A percentile compares a stretch with the other conserved stretches of the same genome.
phyloP scores from a whole-genome alignment of 2,888 invertebrate genomes.

The Scaptomyza polygonia region DNA sequence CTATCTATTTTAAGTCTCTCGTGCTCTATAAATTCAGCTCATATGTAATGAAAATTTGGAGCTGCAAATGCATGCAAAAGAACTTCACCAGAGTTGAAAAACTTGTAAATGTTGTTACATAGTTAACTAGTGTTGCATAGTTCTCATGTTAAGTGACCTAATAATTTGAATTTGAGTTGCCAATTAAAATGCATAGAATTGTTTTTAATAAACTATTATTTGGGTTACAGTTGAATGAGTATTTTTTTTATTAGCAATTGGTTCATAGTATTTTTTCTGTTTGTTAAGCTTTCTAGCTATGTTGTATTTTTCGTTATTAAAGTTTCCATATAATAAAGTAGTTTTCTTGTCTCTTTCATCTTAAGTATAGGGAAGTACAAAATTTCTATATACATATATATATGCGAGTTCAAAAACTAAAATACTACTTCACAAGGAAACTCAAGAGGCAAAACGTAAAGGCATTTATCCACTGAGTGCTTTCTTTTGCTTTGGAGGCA shows the following conservation, averaged over 20 bases:
- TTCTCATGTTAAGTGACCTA: neutral
- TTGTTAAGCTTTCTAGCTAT: neutral
- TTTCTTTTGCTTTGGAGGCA: constrained; percentile 4
- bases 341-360: neutral
- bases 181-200: neutral
- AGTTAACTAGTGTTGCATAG: neutral
- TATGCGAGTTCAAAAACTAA: neutral
- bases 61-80: constrained; percentile 18
- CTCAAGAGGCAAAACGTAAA: constrained; percentile 1
- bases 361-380: neutral
- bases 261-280: neutral
- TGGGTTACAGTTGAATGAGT: constrained; percentile 8
- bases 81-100: constrained; percentile 9
- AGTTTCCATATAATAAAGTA: neutral
- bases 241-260: neutral
- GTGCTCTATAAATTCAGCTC: constrained; percentile 36
- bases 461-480: constrained; percentile 5
- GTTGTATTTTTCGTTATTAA: neutral
- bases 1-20: constrained; percentile 6
- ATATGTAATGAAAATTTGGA: constrained; percentile 28
- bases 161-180: neutral
- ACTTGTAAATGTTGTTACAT: neutral
- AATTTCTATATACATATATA: neutral
- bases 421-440: constrained; percentile 1
- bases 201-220: constrained; percentile 5